phyloP scores from a whole-genome alignment of 2,113 vertebrate species.

The Cynoglossus semilaevis region DNA sequence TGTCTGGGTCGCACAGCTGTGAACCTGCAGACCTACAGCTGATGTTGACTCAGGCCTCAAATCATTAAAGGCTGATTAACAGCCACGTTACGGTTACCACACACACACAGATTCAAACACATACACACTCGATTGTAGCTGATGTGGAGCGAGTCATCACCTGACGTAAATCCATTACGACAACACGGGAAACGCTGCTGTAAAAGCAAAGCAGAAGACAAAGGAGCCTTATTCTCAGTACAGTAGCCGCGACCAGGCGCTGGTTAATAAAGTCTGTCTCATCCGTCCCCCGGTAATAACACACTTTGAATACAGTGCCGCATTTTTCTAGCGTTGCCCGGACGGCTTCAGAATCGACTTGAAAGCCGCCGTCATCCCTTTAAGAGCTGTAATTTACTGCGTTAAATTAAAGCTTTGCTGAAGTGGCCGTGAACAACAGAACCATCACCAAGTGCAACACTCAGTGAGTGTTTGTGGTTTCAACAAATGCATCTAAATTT shows the following conservation, averaged over 20 bases:
- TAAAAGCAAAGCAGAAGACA: constrained; percentile 29
- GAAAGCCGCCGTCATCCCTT: constrained; percentile 20
- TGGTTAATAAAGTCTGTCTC: constrained; percentile 36
- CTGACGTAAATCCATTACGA: constrained; percentile 28
- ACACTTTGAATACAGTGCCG: constrained; percentile 6
- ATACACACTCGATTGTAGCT: constrained; percentile 1
- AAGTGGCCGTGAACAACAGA: neutral
- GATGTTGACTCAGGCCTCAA: constrained; percentile 48
- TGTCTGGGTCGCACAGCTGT: constrained; percentile 13
- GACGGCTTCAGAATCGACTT: constrained; percentile 14
- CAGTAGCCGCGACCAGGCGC: constrained; percentile 9
- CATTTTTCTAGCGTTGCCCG: constrained; percentile 11
- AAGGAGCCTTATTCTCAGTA: constrained; percentile 39
- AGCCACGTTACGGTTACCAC: constrained; percentile 21
- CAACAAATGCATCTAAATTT: neutral
- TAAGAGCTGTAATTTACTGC: constrained; percentile 29
- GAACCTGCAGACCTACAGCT: constrained; percentile 26
- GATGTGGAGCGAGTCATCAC: constrained; percentile 11
- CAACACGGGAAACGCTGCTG: constrained; percentile 21
- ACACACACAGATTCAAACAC: neutral
- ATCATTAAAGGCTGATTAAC: constrained; percentile 45
- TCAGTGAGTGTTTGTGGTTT: neutral
- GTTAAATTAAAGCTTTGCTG: constrained; percentile 11
- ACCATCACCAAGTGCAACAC: neutral
- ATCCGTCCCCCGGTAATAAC: constrained; percentile 18